Percentiles rank a stretch among this genome's conserved stretches.
These are phyloP conservation scores for Mustela nigripes DNA, from an alignment of 2,113 vertebrate species.

Conservation along the genomic window DNA sequence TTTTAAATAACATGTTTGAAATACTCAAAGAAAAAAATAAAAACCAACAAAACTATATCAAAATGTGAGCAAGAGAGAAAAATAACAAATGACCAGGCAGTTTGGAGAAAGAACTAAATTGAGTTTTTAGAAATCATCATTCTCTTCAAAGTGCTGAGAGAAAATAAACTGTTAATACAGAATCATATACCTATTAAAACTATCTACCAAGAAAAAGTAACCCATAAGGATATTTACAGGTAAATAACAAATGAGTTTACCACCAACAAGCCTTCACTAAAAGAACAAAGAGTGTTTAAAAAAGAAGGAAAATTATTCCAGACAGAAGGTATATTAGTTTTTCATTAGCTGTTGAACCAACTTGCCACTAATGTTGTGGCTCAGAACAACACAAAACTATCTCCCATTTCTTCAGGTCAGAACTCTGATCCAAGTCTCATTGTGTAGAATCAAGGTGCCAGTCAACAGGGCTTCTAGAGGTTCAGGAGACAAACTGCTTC, in stretches of 20 bases:
- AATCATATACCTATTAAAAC: neutral
- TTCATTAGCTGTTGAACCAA: neutral
- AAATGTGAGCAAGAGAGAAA: neutral
- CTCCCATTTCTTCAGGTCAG: neutral
- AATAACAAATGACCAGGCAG: neutral
- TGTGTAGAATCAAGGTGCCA: neutral
- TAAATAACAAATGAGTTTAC: neutral
- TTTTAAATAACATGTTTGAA: neutral
- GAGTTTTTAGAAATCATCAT: constrained; percentile 2
- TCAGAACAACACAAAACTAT: neutral
- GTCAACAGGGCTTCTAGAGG: neutral
- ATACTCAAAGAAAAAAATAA: constrained; percentile 13
- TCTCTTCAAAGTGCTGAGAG: neutral
- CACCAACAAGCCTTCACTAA: neutral
- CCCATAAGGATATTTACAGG: neutral
- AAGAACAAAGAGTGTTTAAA: neutral
- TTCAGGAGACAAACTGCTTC: neutral
- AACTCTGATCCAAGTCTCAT: neutral
- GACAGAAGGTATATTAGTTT: neutral
- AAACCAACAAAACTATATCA: neutral
- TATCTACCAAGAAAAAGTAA: neutral
- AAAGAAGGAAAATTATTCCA: neutral
- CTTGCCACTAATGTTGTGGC: neutral
- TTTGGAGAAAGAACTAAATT: constrained; percentile 20
- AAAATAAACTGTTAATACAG: neutral